Base-by-base conservation (phyloP, 2,888 invertebrate species). In the Pandemis corylana region DNA sequence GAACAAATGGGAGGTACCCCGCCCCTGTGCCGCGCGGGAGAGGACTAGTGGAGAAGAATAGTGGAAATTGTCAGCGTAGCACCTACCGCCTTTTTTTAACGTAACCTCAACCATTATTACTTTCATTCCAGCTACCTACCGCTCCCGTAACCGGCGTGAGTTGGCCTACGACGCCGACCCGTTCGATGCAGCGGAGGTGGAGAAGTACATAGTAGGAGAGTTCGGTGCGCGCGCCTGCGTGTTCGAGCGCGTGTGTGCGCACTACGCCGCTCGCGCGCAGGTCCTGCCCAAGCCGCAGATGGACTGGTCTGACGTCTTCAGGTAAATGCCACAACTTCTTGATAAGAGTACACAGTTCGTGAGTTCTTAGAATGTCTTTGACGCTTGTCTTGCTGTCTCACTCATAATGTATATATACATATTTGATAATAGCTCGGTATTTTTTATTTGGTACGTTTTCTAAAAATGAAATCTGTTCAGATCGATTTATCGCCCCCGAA, bases 151-250 rank as follows among this genome's bases (percentile, higher is more conserved):
- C 67, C 96, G 96, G 77, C 95, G 97, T 70, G 94, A 95, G 80
- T 84, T 93, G 10, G 80, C 85, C 2, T 85, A 82, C 71, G 80
- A 78, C 2, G 82, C 85, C 0, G 92, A 89, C 73, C 87, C 90
- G 51, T 90, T 90, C 71, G 96, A 97, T 86, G 96, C 96, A 44
- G 92, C 92, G 0, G 95, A 97, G 84, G 97, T 97, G n/a, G 97
- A 97, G 90, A 97, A 97, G 87, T 96, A 96, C 89, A 95, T 98
- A 75, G 95, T 97, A 5, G 95, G 95, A 9, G 97, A 97, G 89
- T 95, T 98, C 81, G 98, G 98, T 28, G 95, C 96, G 53, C 95
- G 96, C 77, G 97, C 97, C 44, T 98, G 98, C 86, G 95, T 98
- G 80, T 96, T 97, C 83, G 97, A 97, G 81, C 96, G 96, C 77